Evolutionary conservation across 2,888 invertebrate genomes (phyloP).

Genomic region (Drosophila merina): DNA sequence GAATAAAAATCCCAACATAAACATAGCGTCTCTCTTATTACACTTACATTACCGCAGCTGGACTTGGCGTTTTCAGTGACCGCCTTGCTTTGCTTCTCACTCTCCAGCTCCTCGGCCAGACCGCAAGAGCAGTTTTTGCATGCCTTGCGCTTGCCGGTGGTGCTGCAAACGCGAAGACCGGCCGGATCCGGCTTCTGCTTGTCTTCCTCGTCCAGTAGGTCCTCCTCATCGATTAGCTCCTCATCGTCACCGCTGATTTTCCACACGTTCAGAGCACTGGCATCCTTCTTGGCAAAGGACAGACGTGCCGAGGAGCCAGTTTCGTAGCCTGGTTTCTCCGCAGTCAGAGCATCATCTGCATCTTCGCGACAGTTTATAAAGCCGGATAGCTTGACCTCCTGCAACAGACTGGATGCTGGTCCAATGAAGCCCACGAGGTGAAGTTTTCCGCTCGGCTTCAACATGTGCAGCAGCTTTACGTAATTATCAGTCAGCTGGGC

Average conservation of each 20-base stretch:
- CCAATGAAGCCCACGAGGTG: slow-evolving; percentile 85
- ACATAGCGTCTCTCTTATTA: neutral
- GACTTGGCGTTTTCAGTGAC: slow-evolving; percentile 88
- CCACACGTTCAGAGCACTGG: slow-evolving; percentile 87
- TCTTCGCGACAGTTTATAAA: slow-evolving; percentile 84
- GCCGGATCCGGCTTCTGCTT: slow-evolving; percentile 93
- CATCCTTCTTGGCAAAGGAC: slow-evolving; percentile 78
- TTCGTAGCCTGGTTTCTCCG: slow-evolving; percentile 89
- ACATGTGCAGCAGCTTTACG: slow-evolving; percentile 86
- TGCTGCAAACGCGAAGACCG: slow-evolving; percentile 93
- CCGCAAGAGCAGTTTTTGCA: slow-evolving; percentile 99
- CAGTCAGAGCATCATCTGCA: slow-evolving; percentile 82
- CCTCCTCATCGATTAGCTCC: slow-evolving; percentile 94
- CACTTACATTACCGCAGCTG: slow-evolving; percentile 97
- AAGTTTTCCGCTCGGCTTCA: slow-evolving; percentile 87
- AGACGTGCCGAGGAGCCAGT: slow-evolving; percentile 88
- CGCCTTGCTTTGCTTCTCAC: slow-evolving; percentile 84
- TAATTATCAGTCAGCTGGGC: slow-evolving; percentile 84
- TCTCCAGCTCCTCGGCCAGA: slow-evolving; percentile 94
- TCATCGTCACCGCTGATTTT: slow-evolving; percentile 88
- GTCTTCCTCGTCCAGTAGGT: slow-evolving; percentile 95
- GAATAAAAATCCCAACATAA: neutral
- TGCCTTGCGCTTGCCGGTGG: slow-evolving; percentile 96
- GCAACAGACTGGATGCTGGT: slow-evolving; percentile 82
- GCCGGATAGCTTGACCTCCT: slow-evolving; percentile 87